phyloP scores from a whole-genome alignment of 1,140 invertebrate genomes.

The Pachyrhynchus sulphureomaculatus region DNA sequence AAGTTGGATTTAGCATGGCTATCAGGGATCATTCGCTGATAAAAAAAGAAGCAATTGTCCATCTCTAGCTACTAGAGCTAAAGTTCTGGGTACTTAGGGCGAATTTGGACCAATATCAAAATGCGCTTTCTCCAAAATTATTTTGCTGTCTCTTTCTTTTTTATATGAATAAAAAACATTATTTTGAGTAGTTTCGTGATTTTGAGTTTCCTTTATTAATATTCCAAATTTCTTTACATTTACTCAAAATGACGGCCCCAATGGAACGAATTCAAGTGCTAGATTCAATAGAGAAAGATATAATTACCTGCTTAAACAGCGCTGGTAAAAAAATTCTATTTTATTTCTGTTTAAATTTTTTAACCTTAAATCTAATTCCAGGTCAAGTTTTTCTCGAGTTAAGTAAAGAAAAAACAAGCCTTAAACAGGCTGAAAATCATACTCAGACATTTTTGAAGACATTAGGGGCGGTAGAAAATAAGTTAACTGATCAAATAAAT shows the following conservation, averaged over 20 bases:
- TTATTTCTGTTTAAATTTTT: not conserved
- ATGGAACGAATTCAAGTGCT: slow-evolving; percentile 86
- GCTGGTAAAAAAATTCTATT: slow-evolving; percentile 65
- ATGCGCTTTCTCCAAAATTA: too few species aligned
- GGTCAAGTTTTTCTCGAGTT: slow-evolving; percentile 87
- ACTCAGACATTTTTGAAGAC: slow-evolving; percentile 89
- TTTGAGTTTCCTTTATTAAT: too few species aligned
- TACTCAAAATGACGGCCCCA: slow-evolving; percentile 59
- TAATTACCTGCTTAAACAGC: slow-evolving; percentile 85
- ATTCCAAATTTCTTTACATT: not conserved
- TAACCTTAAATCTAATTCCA: slow-evolving; percentile 47
- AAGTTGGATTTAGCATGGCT: too few species aligned
- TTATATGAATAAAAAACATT: too few species aligned
- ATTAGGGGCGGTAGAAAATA: slow-evolving; percentile 82
- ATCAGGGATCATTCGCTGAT: too few species aligned
- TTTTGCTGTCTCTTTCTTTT: too few species aligned
- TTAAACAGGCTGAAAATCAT: slow-evolving; percentile 90
- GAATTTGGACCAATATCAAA: too few species aligned
- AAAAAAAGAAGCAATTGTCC: too few species aligned
- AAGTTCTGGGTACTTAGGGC: too few species aligned
- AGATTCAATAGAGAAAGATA: slow-evolving; percentile 90
- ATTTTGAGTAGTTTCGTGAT: too few species aligned
- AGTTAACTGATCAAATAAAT: slow-evolving; percentile 91
- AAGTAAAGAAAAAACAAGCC: slow-evolving; percentile 90
- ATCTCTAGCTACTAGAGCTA: too few species aligned